Evolutionary conservation across 2,888 invertebrate species (phyloP), one percentile per base, ranked within the genome.

Genomic region (Cylindroiulus punctatus): DNA sequence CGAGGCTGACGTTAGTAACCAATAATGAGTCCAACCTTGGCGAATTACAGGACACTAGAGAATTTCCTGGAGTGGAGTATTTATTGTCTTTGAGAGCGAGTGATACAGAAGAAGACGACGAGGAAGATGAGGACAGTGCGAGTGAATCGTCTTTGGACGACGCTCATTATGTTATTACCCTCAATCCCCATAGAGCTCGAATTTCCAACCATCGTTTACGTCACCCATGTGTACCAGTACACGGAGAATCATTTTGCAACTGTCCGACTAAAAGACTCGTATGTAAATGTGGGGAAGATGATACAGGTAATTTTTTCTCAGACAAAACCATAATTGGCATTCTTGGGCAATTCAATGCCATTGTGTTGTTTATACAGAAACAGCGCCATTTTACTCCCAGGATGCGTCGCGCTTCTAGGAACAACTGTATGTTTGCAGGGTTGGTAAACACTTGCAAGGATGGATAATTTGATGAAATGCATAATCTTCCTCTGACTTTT

Each of bases 261-360:
- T 84, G 84, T 22, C 84, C 47, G 1, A 52, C 40, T 12, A 84
- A 32, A 84, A 47, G 47, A 7, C 1, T 82, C 19, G 82, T 84
- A 14, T 84, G 84, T 84, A 52, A 47, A 44, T 84, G 84, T 47
- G 84, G 84, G 19, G 84, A 84, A 84, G 84, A 84, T 10, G 84
- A 84, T 84, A 42, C 84, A 47, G 84, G 84, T 84, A 84, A 84
- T 36, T 10, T 40, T 36, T 81, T 81, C 19, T 81, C 19, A 17
- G 2, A 36, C 4, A 10, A 5, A 0, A 1, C 36, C 14, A 2
- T 17, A 32, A 42, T n/a, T 82, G 36, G 42, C 42, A 40, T 7
- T 40, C n/a, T 17, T n/a, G 36, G 19, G 52, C 17, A 26, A 26
- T 65, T 65, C 65, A 65, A 65, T 65, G 65, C 26, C 65, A 65